A percentile compares a stretch with the other conserved stretches of the same genome.
These are phyloP conservation scores for Eupithecia dodoneata DNA, from an alignment of 2,888 invertebrate species.

Conservation along the genomic window DNA sequence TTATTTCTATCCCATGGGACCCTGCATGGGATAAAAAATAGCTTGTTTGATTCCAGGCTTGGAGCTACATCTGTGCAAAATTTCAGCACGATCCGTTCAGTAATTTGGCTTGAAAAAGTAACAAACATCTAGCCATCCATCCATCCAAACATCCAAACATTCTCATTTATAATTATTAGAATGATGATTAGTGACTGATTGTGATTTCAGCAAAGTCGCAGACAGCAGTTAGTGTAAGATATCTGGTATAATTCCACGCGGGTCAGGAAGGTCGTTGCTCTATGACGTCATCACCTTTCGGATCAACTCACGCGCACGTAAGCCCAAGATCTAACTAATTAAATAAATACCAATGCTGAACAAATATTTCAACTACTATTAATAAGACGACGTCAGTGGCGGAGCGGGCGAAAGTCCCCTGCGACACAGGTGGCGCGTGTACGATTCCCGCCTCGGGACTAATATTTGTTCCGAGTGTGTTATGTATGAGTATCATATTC, in stretches of 20 bases:
- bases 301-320: slow-evolving; percentile 9
- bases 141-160: no score
- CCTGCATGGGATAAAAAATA: no score
- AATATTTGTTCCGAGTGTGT: neutral
- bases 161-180: no score
- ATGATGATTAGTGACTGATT: neutral
- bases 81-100: no score
- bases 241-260: slow-evolving; percentile 21
- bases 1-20: no score
- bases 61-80: no score
- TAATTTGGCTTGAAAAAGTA: no score
- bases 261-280: slow-evolving; percentile 25
- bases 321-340: neutral
- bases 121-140: no score
- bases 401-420: neutral
- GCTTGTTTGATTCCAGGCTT: no score
- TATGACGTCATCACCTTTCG: slow-evolving; percentile 26
- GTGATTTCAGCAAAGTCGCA: neutral
- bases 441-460: neutral
- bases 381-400: neutral
- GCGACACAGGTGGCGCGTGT: neutral
- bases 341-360: neutral
- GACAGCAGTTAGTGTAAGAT: neutral
- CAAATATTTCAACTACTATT: neutral
- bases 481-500: no score